Evolutionary conservation across 2,113 vertebrate genomes (phyloP).

Genomic region (Brachionichthys hirsutus): DNA sequence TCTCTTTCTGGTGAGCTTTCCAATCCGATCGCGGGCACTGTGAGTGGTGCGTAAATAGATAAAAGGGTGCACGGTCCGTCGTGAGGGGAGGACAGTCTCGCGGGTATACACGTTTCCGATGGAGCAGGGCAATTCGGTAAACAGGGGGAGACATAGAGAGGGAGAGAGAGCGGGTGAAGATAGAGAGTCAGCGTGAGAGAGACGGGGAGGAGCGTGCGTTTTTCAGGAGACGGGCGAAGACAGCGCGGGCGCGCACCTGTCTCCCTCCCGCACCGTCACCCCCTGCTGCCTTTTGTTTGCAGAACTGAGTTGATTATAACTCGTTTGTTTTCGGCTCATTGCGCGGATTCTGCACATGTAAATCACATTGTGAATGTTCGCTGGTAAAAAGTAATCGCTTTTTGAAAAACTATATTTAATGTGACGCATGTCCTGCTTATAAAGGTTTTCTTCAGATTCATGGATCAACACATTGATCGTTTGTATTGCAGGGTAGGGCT

Average conservation of each 20-base stretch:
- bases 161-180: background rate
- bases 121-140: slow-evolving; percentile 6
- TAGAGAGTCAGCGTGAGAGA: slow-evolving; percentile 5
- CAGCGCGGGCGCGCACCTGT: slow-evolving; percentile 55
- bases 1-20: too few species aligned
- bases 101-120: slow-evolving; percentile 10
- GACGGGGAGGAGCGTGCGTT: slow-evolving; percentile 37
- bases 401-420: slow-evolving; percentile 4
- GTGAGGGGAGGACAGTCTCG: slow-evolving; percentile 4
- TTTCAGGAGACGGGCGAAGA: slow-evolving; percentile 24
- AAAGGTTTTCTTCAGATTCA: background rate
- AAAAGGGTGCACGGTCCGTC: slow-evolving; percentile 1
- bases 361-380: background rate
- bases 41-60: slow-evolving; percentile 22
- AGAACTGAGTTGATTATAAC: slow-evolving; percentile 7
- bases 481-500: slow-evolving; percentile 43
- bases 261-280: background rate
- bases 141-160: background rate
- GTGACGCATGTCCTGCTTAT: background rate
- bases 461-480: slow-evolving; percentile 20
- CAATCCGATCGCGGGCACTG: too few species aligned
- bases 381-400: background rate
- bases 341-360: background rate
- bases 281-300: slow-evolving; percentile 24
- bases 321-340: slow-evolving; percentile 16